phyloP scores from a whole-genome alignment of 2,113 vertebrate genomes.

The Forbesichthys agassizii region DNA sequence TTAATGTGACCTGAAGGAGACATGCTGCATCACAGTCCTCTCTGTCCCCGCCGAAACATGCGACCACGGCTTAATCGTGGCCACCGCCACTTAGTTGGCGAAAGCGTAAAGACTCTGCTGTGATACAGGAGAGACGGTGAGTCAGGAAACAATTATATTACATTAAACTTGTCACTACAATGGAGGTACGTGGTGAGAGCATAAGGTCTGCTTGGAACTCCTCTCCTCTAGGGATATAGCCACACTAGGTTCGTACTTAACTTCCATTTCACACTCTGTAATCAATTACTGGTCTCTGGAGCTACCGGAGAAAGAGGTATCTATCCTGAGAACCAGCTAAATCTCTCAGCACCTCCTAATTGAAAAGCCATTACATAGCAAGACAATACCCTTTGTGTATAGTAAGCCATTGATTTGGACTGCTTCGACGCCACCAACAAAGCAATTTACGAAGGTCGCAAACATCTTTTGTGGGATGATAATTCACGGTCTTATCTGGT shows the following conservation, averaged over 20 bases:
- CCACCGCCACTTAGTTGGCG: slow-evolving; percentile 21
- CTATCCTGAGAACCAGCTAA: slow-evolving; percentile 57
- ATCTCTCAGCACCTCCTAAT: slow-evolving; percentile 68
- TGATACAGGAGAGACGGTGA: slow-evolving; percentile 30
- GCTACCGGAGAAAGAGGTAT: slow-evolving; percentile 54
- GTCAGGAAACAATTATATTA: slow-evolving; percentile 21
- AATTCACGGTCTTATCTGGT: slow-evolving; percentile 71
- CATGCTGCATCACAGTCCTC: slow-evolving; percentile 37
- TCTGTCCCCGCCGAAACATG: slow-evolving; percentile 41
- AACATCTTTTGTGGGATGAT: slow-evolving; percentile 66
- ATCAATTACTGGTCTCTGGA: slow-evolving; percentile 72
- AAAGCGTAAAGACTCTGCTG: neutral
- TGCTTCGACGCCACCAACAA: slow-evolving; percentile 69
- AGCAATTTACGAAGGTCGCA: slow-evolving; percentile 75
- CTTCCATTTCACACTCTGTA: slow-evolving; percentile 70
- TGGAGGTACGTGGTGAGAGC: slow-evolving; percentile 15
- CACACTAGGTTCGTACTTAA: slow-evolving; percentile 51
- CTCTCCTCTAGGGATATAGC: slow-evolving; percentile 42
- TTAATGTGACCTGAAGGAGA: slow-evolving; percentile 55
- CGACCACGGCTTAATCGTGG: slow-evolving; percentile 39
- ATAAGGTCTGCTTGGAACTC: slow-evolving; percentile 28
- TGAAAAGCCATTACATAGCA: slow-evolving; percentile 72
- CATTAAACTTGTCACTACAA: slow-evolving; percentile 27
- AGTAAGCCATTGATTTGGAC: slow-evolving; percentile 69
- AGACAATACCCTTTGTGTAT: slow-evolving; percentile 74